phyloP scores from a whole-genome alignment of 2,888 invertebrate genomes.

The Agrochola lychnidis region DNA sequence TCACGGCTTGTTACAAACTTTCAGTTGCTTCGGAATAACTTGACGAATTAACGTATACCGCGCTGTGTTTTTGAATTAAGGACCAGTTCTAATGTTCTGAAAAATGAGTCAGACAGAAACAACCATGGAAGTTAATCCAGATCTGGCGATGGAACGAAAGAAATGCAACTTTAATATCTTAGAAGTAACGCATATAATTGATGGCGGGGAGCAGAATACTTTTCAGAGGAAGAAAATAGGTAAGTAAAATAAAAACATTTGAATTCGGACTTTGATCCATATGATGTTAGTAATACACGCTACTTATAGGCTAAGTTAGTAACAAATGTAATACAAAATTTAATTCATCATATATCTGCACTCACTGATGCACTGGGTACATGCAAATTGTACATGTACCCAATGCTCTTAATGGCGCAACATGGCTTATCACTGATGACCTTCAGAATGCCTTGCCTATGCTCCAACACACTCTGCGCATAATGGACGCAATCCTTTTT shows the following conservation, averaged over 20 bases:
- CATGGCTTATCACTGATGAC: too few species aligned
- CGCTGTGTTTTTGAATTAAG: neutral
- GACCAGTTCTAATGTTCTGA: constrained; percentile 12
- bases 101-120: constrained; percentile 67
- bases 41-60: constrained; percentile 34
- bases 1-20: constrained; percentile 12
- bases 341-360: too few species aligned
- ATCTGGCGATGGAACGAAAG: constrained; percentile 92
- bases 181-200: constrained; percentile 94
- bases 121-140: constrained; percentile 89
- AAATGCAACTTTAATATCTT: constrained; percentile 93
- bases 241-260: constrained; percentile 62
- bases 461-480: too few species aligned
- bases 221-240: constrained; percentile 90
- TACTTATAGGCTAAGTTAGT: too few species aligned
- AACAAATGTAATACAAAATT: too few species aligned
- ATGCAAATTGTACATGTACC: too few species aligned
- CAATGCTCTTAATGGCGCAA: too few species aligned
- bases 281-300: too few species aligned
- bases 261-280: too few species aligned
- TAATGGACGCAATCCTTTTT: too few species aligned
- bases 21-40: constrained; percentile 36
- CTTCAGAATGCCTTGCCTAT: too few species aligned
- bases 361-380: too few species aligned
- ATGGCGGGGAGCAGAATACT: constrained; percentile 94